Evolutionary conservation across 2,888 invertebrate species (phyloP).

Genomic region (Pseudanteris insignis): DNA sequence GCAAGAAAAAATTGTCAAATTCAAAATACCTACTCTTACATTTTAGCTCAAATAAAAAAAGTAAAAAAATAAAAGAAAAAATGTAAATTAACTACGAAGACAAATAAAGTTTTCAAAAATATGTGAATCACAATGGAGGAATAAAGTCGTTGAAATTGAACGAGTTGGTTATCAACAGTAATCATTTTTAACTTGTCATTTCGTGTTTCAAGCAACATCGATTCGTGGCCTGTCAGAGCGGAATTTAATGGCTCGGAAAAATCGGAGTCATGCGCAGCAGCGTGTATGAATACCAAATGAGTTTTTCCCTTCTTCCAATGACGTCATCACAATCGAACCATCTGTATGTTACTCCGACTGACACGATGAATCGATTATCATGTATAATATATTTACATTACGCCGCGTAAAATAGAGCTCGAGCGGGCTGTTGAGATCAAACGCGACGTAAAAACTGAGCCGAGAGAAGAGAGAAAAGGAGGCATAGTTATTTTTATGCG

Average conservation of each 20-base stretch:
- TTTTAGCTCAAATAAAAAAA: no score
- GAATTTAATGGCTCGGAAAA: constrained; percentile 64
- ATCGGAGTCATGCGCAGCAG: constrained; percentile 60
- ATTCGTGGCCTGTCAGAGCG: constrained; percentile 53
- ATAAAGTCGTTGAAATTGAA: no score
- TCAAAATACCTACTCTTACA: no score
- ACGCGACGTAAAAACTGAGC: no score
- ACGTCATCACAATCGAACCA: constrained; percentile 53
- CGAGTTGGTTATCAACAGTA: constrained; percentile 53
- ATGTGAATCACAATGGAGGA: no score
- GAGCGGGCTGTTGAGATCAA: no score
- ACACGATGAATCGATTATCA: constrained; percentile 37
- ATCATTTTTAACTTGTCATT: constrained; percentile 63
- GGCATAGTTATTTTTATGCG: no score
- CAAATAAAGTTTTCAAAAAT: not conserved
- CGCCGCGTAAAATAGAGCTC: no score
- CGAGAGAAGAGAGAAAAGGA: no score
- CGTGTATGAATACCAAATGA: constrained; percentile 64
- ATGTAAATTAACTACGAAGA: no score
- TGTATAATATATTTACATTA: constrained; percentile 20
- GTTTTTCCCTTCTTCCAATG: constrained; percentile 52
- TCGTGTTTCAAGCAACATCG: constrained; percentile 58
- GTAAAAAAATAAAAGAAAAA: no score
- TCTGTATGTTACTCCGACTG: constrained; percentile 41
- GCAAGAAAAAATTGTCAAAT: no score